phyloP scores from a whole-genome alignment of 1,140 invertebrate genomes.

The Pollicipes pollicipes region DNA sequence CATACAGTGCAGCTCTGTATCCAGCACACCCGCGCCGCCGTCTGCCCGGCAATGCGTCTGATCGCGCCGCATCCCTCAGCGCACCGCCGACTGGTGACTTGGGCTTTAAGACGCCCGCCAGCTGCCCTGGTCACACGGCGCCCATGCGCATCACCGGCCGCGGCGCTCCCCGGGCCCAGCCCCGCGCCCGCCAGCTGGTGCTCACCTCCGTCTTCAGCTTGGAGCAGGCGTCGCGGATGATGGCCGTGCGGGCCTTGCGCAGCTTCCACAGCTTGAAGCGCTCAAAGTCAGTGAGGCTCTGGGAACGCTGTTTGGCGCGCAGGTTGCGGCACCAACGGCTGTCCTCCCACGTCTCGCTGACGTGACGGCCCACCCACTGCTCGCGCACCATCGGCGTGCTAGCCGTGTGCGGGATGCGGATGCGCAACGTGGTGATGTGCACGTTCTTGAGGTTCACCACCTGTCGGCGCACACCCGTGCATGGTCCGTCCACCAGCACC shows the following conservation, averaged over 20 bases:
- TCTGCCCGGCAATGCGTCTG: too few species aligned
- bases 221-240: not conserved
- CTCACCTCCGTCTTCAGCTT: not conserved
- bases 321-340: conserved; percentile 11
- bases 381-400: conserved; percentile 29
- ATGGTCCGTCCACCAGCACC: not conserved
- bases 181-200: not conserved
- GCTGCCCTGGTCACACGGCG: too few species aligned
- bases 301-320: conserved; percentile 2
- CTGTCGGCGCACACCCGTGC: not conserved
- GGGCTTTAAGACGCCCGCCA: too few species aligned
- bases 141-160: not conserved
- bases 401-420: conserved; percentile 30
- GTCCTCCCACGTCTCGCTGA: conserved; percentile 9
- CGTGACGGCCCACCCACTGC: conserved; percentile 27
- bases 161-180: not conserved
- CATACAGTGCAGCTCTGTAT: too few species aligned
- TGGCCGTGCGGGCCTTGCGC: not conserved
- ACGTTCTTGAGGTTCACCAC: not conserved
- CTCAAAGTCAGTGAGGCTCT: not conserved
- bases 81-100: too few species aligned
- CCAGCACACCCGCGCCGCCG: too few species aligned
- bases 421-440: conserved; percentile 30
- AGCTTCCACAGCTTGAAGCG: conserved; percentile 3
- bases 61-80: too few species aligned